phyloP scores from a whole-genome alignment of 2,113 vertebrate species.

The Tenrec ecaudatus region DNA sequence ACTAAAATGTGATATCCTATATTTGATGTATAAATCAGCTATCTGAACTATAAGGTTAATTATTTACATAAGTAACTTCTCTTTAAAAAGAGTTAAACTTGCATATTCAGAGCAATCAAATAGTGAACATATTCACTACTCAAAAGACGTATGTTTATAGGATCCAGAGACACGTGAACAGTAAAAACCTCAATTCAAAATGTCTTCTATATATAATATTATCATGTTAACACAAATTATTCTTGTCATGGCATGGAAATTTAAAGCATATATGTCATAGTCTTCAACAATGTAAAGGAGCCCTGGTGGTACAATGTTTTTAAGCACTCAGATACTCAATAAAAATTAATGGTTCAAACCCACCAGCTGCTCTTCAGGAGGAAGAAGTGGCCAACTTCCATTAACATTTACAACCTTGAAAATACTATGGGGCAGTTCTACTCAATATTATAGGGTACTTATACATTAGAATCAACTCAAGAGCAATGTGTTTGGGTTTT shows the following conservation, averaged over 20 bases:
- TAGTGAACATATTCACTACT: constrained; percentile 13
- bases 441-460: neutral
- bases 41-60: neutral
- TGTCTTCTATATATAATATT: neutral
- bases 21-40: neutral
- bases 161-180: neutral
- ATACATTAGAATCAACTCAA: too few relatives aligned
- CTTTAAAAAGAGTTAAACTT: neutral
- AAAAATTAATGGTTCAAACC: neutral
- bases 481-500: neutral
- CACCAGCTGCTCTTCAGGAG: neutral
- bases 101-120: neutral
- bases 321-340: neutral
- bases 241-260: neutral
- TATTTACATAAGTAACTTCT: constrained; percentile 25
- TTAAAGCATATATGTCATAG: constrained; percentile 19
- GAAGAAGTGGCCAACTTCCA: neutral
- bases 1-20: neutral
- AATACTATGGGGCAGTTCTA: neutral
- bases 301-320: neutral
- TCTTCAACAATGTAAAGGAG: neutral
- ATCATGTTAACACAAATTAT: constrained; percentile 28
- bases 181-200: constrained; percentile 6
- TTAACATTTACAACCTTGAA: neutral
- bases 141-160: constrained; percentile 40